Conservation (phyloP, 2,888 invertebrate genomes). For the Caenorhabditis sp. region DNA sequence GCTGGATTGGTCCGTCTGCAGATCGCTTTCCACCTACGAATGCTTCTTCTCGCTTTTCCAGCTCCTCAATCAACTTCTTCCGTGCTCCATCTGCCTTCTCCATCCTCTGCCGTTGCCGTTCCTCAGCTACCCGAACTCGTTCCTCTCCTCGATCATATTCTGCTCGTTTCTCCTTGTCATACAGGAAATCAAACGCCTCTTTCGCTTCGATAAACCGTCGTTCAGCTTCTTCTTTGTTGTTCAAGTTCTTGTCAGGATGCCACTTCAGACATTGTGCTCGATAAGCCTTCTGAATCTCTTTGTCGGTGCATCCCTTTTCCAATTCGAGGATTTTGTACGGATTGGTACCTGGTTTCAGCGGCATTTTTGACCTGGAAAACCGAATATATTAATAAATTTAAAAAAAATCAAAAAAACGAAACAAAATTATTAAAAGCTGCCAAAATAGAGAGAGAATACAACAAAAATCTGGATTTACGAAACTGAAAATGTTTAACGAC, state of each 20-base stretch:
- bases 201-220: constrained; percentile 70
- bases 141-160: constrained; percentile 68
- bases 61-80: constrained; percentile 64
- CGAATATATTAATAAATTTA: background rate
- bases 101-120: constrained; percentile 61
- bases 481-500: constrained; percentile 9
- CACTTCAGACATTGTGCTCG: constrained; percentile 72
- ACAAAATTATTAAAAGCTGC: background rate
- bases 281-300: constrained; percentile 74
- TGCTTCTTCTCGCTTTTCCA: constrained; percentile 67
- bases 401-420: constrained; percentile 5
- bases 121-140: constrained; percentile 55
- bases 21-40: constrained; percentile 38
- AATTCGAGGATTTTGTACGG: constrained; percentile 72
- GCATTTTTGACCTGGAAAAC: constrained; percentile 24
- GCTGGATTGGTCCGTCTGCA: constrained; percentile 12
- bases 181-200: constrained; percentile 72
- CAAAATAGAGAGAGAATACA: background rate
- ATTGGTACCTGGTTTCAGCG: constrained; percentile 58
- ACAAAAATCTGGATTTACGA: constrained; percentile 6
- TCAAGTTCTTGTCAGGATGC: constrained; percentile 76
- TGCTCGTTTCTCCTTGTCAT: constrained; percentile 66
- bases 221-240: constrained; percentile 71
- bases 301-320: constrained; percentile 68
- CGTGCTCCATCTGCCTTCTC: constrained; percentile 70